A percentile compares a stretch with the other conserved stretches of the same genome.
These are phyloP conservation scores for Chirona hameri DNA, from an alignment of 2,888 invertebrate species.

Conservation along the genomic window DNA sequence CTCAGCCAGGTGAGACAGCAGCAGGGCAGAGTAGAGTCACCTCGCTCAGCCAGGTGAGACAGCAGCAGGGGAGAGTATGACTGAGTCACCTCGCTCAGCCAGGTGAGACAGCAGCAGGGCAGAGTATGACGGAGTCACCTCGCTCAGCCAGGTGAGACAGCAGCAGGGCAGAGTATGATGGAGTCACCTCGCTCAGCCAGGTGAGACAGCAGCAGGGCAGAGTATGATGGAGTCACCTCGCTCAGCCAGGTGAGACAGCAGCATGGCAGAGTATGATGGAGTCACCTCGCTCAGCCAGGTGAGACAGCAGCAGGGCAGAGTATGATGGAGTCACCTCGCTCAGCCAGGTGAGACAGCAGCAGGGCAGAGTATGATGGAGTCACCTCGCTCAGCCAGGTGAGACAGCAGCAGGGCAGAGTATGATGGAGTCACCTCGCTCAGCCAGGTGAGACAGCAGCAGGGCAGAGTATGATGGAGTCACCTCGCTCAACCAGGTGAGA, in stretches of 20 bases:
- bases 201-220: neutral
- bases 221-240: neutral
- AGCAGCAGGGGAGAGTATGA: neutral
- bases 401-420: neutral
- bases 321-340: neutral
- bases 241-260: neutral
- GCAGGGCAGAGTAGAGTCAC: neutral
- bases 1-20: neutral
- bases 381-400: neutral
- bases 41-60: neutral
- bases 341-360: neutral
- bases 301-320: neutral
- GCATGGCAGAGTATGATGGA: neutral
- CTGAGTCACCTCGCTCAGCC: neutral
- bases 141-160: neutral
- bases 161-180: neutral
- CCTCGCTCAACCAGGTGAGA: neutral
- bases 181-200: neutral
- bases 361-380: neutral
- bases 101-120: conserved; percentile 7
- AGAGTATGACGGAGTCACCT: neutral
- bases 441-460: neutral
- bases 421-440: neutral
- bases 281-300: neutral
- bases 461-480: neutral